Evolutionary conservation across 1,140 invertebrate genomes (phyloP).

Genomic region (Paraescarpia echinospica): DNA sequence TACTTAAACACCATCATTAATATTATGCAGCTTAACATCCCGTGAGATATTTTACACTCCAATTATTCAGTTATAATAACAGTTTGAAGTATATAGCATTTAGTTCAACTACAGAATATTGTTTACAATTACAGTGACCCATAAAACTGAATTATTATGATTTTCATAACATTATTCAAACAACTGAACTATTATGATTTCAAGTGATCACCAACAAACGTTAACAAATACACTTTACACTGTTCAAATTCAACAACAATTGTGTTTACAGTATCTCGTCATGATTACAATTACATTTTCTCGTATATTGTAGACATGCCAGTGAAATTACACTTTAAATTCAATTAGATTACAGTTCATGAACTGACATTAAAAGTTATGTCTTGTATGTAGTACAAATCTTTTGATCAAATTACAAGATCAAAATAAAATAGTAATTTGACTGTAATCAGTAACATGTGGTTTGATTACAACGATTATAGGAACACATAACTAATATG

Average conservation of each 20-base stretch:
- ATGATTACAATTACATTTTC: neutral
- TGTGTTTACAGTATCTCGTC: neutral
- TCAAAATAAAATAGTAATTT: neutral
- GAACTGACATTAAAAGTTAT: neutral
- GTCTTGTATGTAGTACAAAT: neutral
- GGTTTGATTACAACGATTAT: neutral
- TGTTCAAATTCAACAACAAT: neutral
- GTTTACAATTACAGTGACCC: neutral
- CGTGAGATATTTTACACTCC: neutral
- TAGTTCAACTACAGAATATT: neutral
- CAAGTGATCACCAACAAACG: neutral
- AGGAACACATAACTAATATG: neutral
- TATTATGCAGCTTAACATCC: neutral
- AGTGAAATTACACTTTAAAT: neutral
- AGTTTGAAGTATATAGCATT: neutral
- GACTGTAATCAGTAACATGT: neutral
- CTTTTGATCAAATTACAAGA: no score
- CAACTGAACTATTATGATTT: neutral
- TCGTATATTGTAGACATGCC: neutral
- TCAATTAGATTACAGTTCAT: neutral
- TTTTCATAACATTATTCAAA: neutral
- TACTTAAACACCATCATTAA: neutral
- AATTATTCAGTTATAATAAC: neutral
- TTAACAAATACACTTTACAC: neutral
- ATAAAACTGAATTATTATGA: neutral